Evolutionary conservation across 2,113 vertebrate species (phyloP).

Genomic region (Tylochromis polylepis): DNA sequence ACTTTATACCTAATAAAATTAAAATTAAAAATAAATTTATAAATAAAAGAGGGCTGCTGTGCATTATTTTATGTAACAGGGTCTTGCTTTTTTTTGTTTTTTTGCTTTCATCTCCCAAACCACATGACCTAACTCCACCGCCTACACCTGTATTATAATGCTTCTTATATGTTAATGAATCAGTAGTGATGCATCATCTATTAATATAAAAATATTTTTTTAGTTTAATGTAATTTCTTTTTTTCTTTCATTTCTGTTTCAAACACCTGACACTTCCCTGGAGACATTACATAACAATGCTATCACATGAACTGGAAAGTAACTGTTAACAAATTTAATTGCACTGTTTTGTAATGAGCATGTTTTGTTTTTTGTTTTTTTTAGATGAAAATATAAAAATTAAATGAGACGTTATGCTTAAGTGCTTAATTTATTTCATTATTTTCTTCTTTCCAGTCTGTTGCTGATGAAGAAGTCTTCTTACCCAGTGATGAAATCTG

Average conservation of each 20-base stretch:
- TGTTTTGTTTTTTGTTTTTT: neutral
- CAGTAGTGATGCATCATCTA: neutral
- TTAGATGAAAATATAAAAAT: neutral
- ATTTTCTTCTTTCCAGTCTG: conserved; percentile 72
- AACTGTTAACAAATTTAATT: neutral
- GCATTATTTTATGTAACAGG: neutral
- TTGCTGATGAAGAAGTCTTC: conserved; percentile 89
- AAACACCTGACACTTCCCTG: neutral
- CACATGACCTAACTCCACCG: neutral
- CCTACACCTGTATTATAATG: neutral
- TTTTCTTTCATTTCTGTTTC: neutral
- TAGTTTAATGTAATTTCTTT: neutral
- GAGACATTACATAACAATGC: neutral
- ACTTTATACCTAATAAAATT: neutral
- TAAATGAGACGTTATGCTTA: neutral
- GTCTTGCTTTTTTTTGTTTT: neutral
- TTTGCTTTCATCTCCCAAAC: neutral
- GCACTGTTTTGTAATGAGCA: neutral
- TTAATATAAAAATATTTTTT: neutral
- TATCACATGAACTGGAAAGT: neutral
- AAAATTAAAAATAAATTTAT: neutral
- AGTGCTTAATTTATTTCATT: neutral
- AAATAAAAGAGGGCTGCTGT: neutral
- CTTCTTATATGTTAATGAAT: neutral
- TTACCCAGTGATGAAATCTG: conserved; percentile 91